Base-by-base conservation (phyloP, 1,140 invertebrate species). In the Acromyrmex heyeri region DNA sequence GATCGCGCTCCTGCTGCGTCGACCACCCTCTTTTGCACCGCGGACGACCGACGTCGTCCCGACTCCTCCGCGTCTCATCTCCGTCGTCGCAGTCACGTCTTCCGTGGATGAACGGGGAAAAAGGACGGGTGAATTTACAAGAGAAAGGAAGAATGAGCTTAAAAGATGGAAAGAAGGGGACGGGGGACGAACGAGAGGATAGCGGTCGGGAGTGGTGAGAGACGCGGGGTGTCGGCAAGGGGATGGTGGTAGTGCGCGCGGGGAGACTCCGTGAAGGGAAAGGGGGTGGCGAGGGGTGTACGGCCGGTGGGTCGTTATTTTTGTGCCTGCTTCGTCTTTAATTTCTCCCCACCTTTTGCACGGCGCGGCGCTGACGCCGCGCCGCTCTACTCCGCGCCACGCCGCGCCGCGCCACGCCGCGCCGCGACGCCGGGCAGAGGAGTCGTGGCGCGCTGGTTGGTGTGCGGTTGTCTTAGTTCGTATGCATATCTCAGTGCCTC, bases 301-400 rank as follows among this genome's bases (percentile, higher is more conserved):
- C 88, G 86, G 92, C 92, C 92, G 85, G 91, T 92, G 93, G 93
- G 93, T 95, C 94, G 94, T 95, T 95, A 95, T 95, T 95, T 95
- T 95, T 95, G 95, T 95, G 94, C 94, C 94, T 94, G 94, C 94
- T 93, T 30, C 27, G 27, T 30, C 27, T 30, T 30, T 30, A 30
- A 30, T 30, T 30, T 30, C 27, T 30, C 27, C 27, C 27, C 27
- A 30, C 27, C 27, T 30, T 30, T 30, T 30, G 27, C 27, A 3
- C 27, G 27, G 2, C 27, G 27, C 27, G 27, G 27, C 27, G 27
- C 27, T 30, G 27, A 30, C 27, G 27, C 27, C 27, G 27, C 27
- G 3, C 27, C 27, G 27, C 27, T 30, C 27, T 30, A 30, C 27
- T 30, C 27, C 27, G 27, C 27, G 27, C 27, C 27, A 30, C 27